These are phyloP conservation scores for Nothobranchius furzeri DNA, from an alignment of 2,113 vertebrate species.

Conservation along the genomic window DNA sequence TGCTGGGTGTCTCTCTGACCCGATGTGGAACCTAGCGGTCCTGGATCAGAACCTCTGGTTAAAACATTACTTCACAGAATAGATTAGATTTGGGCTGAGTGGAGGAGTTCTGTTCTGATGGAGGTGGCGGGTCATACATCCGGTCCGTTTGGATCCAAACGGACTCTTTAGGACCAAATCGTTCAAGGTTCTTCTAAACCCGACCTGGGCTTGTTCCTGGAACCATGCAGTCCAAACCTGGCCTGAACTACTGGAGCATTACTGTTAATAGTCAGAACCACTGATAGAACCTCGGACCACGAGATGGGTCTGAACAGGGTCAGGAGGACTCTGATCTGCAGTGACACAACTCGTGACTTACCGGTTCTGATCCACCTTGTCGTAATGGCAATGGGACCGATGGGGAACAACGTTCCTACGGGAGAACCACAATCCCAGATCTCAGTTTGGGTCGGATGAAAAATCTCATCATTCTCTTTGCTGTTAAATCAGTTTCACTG, in stretches of 20 bases:
- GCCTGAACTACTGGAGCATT: neutral
- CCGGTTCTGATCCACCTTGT: too few relatives aligned
- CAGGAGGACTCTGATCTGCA: neutral
- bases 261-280: neutral
- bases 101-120: too few relatives aligned
- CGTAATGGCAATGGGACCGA: too few relatives aligned
- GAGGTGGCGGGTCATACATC: too few relatives aligned
- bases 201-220: neutral
- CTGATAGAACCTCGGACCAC: neutral
- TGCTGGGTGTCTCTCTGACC: too few relatives aligned
- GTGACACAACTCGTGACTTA: too few relatives aligned
- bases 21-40: too few relatives aligned
- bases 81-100: too few relatives aligned
- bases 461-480: neutral
- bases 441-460: neutral
- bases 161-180: neutral
- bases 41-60: too few relatives aligned
- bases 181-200: neutral
- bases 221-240: neutral
- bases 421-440: neutral
- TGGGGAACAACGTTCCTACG: too few relatives aligned
- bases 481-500: neutral
- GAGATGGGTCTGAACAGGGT: neutral
- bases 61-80: too few relatives aligned
- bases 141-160: too few relatives aligned